phyloP scores from a whole-genome alignment of 2,888 invertebrate species.

The Graphium colonna region DNA sequence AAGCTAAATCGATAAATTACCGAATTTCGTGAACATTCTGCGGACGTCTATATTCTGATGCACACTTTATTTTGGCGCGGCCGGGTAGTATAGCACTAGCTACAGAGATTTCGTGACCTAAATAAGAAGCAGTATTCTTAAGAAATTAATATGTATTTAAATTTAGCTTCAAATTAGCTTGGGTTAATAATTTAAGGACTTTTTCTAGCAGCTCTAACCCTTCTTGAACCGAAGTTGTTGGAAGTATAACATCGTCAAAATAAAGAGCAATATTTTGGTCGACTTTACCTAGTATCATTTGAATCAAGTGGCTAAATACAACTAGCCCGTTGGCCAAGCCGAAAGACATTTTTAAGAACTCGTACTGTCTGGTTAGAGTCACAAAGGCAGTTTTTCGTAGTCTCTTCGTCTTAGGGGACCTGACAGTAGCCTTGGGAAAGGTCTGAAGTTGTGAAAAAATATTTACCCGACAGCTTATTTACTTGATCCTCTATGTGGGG shows the following conservation, averaged over 20 bases:
- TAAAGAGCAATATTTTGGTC: too few species aligned
- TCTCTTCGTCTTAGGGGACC: neutral
- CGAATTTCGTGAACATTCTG: conserved; percentile 23
- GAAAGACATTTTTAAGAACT: neutral
- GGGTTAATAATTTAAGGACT: too few species aligned
- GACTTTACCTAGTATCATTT: neutral
- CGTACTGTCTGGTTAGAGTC: neutral
- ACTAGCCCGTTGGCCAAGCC: too few species aligned
- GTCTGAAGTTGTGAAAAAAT: neutral
- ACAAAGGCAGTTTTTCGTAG: neutral
- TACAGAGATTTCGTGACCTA: too few species aligned
- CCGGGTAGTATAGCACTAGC: neutral
- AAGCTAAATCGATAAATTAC: conserved; percentile 27
- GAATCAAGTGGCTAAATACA: neutral
- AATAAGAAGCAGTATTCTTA: too few species aligned
- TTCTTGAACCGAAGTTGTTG: too few species aligned
- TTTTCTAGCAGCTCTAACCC: too few species aligned
- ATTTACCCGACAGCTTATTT: neutral
- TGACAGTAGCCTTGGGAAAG: neutral
- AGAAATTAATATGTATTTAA: neutral
- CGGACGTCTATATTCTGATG: conserved; percentile 23
- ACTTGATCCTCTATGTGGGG: neutral
- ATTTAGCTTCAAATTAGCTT: neutral
- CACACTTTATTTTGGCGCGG: neutral
- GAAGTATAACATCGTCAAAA: neutral